Base-by-base conservation (phyloP, 2,888 invertebrate species). In the Spilarctia lutea region DNA sequence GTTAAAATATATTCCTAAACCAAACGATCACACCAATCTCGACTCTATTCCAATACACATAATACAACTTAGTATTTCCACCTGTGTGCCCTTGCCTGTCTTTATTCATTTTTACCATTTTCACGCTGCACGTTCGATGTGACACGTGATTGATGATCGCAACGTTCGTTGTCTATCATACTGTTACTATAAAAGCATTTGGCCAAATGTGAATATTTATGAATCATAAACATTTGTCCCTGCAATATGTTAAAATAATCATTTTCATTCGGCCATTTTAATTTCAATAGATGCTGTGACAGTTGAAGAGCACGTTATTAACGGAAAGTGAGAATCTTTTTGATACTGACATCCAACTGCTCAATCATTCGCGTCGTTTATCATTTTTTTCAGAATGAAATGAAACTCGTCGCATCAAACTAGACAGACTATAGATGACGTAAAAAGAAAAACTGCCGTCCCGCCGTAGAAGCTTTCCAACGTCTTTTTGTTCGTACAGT, bases 291-390 rank as follows among this genome's bases (percentile, higher is more conserved):
- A 88, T 86, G 81, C 85, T 81, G 75, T 81, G 86, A 85, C 86
- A 85, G 81, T 74, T 82, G 82, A 81, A 81, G 79, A 86, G 84
- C 80, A 78, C 79, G 84, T 83, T 80, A 84, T 86, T 91, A 91
- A 87, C 89, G 88, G 85, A 90, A 89, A 88, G 87, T 87, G 85
- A 86, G 85, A 91, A 92, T 93, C 93, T 92, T 93, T 93, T 90
- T 87, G 87, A 87, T 91, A 91, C 90, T 91, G 89, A 86, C 89
- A 91, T 92, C 91, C 90, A 88, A 87, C 91, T 90, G 91, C 90
- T 95, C 95, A 94, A 95, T 95, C 94, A 94, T 94, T 93, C 93
- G 92, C 89, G 92, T 93, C 94, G 93, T 94, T 94, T 93, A 93
- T 94, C 92, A 93, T 94, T 93, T 93, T 84, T 85, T 85, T 85